Conservation (phyloP, 2,797 vertebrate genomes). For the Rhinophrynus dorsalis region DNA sequence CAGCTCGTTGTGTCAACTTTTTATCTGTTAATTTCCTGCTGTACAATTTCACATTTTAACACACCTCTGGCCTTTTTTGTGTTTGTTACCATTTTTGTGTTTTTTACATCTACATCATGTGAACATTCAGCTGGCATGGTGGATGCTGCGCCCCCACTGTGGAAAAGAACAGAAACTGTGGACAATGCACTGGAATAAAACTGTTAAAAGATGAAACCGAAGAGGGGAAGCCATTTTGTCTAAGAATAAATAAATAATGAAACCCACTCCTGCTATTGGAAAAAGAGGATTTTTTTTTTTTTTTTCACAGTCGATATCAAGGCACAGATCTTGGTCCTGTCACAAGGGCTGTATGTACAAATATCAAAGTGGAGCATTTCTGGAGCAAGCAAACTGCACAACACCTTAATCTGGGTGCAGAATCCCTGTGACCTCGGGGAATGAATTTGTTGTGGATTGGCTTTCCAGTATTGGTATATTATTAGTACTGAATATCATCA, state of each 20-base stretch:
- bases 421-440: too few species aligned
- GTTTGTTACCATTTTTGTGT: too few species aligned
- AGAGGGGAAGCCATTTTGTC: not conserved
- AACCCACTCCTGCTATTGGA: not conserved
- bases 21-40: constrained; percentile 82
- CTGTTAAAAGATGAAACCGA: not conserved
- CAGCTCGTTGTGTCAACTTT: constrained; percentile 75
- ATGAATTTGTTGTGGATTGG: too few species aligned
- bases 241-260: not conserved
- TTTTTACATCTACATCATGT: constrained; percentile 56
- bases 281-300: too few species aligned
- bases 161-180: constrained; percentile 4
- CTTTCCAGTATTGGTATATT: too few species aligned
- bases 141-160: not conserved
- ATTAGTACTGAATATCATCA: too few species aligned
- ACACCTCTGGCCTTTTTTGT: too few species aligned
- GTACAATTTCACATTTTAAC: constrained; percentile 82
- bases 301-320: not conserved
- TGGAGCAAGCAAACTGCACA: too few species aligned
- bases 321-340: not conserved
- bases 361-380: too few species aligned
- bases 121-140: not conserved
- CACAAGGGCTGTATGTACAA: too few species aligned
- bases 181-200: constrained; percentile 66
- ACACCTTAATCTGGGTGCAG: too few species aligned